Evolutionary conservation across 2,113 vertebrate genomes (phyloP).

Genomic region (Equus quagga): DNA sequence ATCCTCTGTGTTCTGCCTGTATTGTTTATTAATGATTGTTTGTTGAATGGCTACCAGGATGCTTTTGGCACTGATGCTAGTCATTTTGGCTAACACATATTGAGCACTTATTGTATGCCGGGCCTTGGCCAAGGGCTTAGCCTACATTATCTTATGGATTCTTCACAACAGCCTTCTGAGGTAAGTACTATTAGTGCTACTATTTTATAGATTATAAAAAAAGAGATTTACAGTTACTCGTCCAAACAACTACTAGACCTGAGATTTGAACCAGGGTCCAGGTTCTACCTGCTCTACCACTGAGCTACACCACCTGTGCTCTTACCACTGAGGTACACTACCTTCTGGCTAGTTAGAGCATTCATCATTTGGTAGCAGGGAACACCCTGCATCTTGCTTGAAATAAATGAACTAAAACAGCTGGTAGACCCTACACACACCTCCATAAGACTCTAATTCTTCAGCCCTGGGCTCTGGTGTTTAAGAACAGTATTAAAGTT

Average conservation of each 20-base stretch:
- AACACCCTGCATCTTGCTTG: not conserved
- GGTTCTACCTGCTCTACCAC: not conserved
- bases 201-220: not conserved
- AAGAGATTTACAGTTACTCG: not conserved
- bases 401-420: not conserved
- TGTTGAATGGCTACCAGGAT: not conserved
- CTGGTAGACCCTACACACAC: not conserved
- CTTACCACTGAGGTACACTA: not conserved
- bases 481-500: not conserved
- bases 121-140: not conserved
- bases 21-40: not conserved
- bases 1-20: not conserved
- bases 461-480: not conserved
- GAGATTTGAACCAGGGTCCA: slow-evolving; percentile 19
- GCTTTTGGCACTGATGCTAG: not conserved
- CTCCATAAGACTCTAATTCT: not conserved
- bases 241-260: not conserved
- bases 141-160: not conserved
- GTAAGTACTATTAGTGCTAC: not conserved
- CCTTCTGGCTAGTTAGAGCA: not conserved
- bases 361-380: not conserved
- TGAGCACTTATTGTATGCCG: not conserved
- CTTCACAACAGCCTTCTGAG: not conserved
- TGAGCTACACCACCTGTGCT: not conserved
- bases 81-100: not conserved